A percentile compares a stretch with the other conserved stretches of the same genome.
phyloP scores from a whole-genome alignment of 1,140 invertebrate species.

The Battus philenor region DNA sequence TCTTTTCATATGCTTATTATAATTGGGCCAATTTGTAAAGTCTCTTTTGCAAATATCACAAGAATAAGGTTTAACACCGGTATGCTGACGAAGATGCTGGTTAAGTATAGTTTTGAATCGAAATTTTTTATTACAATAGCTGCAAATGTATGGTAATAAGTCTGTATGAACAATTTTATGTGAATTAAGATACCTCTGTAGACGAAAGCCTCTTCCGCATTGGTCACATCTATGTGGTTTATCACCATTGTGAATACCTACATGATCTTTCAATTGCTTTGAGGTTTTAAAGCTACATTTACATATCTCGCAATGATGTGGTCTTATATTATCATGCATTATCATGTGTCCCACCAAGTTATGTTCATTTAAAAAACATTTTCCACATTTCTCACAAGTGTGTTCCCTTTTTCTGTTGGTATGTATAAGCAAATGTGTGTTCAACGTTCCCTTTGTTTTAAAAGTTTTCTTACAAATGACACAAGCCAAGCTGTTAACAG shows the following conservation, averaged over 20 bases:
- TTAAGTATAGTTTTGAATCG: slow-evolving; percentile 82
- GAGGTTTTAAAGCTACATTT: slow-evolving; percentile 48
- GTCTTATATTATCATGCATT: slow-evolving; percentile 44
- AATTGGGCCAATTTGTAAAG: slow-evolving; percentile 86
- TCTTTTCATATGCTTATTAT: slow-evolving; percentile 85
- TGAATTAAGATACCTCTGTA: slow-evolving; percentile 52
- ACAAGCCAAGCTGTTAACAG: slow-evolving; percentile 35
- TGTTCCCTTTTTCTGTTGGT: slow-evolving; percentile 50
- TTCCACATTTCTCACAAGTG: slow-evolving; percentile 57
- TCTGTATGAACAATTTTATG: slow-evolving; percentile 85
- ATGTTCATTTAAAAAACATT: slow-evolving; percentile 51
- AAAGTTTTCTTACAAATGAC: slow-evolving; percentile 49
- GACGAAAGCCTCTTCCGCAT: slow-evolving; percentile 83
- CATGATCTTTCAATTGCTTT: slow-evolving; percentile 70
- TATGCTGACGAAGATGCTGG: slow-evolving; percentile 81
- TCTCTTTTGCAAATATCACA: slow-evolving; percentile 79
- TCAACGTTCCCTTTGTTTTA: slow-evolving; percentile 48
- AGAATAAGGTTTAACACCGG: slow-evolving; percentile 78
- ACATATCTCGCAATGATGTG: slow-evolving; percentile 53
- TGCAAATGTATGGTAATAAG: slow-evolving; percentile 86
- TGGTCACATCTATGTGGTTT: slow-evolving; percentile 85
- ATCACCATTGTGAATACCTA: slow-evolving; percentile 80
- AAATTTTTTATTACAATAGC: slow-evolving; percentile 83
- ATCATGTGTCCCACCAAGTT: slow-evolving; percentile 47
- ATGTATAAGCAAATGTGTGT: slow-evolving; percentile 46